phyloP scores from a whole-genome alignment of 2,888 invertebrate species.

The Latheticus oryzae region DNA sequence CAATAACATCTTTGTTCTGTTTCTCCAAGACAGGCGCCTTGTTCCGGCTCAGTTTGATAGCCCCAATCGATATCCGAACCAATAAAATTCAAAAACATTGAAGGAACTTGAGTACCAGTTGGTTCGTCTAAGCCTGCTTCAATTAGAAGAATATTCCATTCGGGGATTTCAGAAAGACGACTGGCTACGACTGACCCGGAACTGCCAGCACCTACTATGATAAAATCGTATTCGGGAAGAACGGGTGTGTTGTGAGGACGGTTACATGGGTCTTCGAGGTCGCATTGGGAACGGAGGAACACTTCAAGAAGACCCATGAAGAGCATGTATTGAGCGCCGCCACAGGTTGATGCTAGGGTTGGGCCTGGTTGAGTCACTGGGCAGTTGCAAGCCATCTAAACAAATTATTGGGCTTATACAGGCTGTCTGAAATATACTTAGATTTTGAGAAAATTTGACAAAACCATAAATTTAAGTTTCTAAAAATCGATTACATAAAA shows the following conservation, averaged over 20 bases:
- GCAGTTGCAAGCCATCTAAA: slow-evolving; percentile 79
- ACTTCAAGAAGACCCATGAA: slow-evolving; percentile 91
- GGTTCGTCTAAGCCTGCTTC: slow-evolving; percentile 89
- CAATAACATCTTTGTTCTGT: slow-evolving; percentile 80
- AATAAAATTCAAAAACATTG: slow-evolving; percentile 89
- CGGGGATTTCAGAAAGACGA: slow-evolving; percentile 77
- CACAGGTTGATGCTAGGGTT: slow-evolving; percentile 85
- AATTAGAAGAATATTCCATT: slow-evolving; percentile 78
- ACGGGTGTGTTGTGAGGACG: slow-evolving; percentile 73
- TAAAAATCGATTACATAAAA: no score
- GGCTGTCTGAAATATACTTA: no score
- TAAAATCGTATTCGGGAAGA: slow-evolving; percentile 78
- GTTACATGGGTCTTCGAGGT: slow-evolving; percentile 88
- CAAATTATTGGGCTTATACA: slow-evolving; percentile 6
- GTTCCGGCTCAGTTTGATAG: slow-evolving; percentile 87
- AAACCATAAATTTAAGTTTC: not conserved
- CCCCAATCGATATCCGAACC: slow-evolving; percentile 91
- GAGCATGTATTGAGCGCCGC: slow-evolving; percentile 87
- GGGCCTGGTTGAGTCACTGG: slow-evolving; percentile 84
- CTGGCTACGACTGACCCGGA: slow-evolving; percentile 80
- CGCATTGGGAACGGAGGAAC: slow-evolving; percentile 86
- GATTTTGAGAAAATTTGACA: not conserved
- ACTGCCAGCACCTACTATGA: slow-evolving; percentile 80
- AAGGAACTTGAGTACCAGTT: slow-evolving; percentile 88
- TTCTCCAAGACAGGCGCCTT: slow-evolving; percentile 79